Percentiles rank a stretch among this genome's conserved stretches.
Evolutionary conservation across 2,888 invertebrate species (phyloP).

Genomic region (Drosophila tanythrix): DNA sequence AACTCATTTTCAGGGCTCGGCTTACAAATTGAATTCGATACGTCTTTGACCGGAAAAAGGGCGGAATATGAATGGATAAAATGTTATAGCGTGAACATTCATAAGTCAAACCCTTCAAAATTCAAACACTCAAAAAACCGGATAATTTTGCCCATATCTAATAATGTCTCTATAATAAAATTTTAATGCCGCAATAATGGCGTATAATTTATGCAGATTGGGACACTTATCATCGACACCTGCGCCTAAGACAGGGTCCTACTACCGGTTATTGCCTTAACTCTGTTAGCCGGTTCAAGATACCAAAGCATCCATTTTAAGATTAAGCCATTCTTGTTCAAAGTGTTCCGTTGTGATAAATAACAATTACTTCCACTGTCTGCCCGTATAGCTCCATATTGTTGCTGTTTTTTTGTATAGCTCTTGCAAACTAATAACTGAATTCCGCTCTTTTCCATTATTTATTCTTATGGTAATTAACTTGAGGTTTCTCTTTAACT

Average conservation of each 20-base stretch:
- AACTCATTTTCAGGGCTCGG: not conserved
- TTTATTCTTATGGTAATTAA: not conserved
- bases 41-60: conserved; percentile 11
- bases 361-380: conserved; percentile 13
- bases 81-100: not conserved
- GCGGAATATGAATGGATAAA: not conserved
- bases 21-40: conserved; percentile 4
- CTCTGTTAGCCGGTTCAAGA: conserved; percentile 2
- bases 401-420: not conserved
- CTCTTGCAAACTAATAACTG: conserved; percentile 1
- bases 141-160: not conserved
- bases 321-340: conserved; percentile 9
- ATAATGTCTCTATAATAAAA: conserved; percentile 6
- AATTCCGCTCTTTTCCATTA: conserved; percentile 8
- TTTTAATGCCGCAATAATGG: conserved; percentile 9
- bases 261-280: conserved; percentile 15
- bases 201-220: conserved; percentile 17
- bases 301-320: conserved; percentile 9
- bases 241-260: conserved; percentile 13
- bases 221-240: conserved; percentile 18
- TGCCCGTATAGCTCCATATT: not conserved
- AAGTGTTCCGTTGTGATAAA: conserved; percentile 15
- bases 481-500: not conserved
- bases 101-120: not conserved
- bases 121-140: conserved; percentile 2